Conservation (phyloP, 2,797 vertebrate species). For the Amblyopsis hoosieri region DNA sequence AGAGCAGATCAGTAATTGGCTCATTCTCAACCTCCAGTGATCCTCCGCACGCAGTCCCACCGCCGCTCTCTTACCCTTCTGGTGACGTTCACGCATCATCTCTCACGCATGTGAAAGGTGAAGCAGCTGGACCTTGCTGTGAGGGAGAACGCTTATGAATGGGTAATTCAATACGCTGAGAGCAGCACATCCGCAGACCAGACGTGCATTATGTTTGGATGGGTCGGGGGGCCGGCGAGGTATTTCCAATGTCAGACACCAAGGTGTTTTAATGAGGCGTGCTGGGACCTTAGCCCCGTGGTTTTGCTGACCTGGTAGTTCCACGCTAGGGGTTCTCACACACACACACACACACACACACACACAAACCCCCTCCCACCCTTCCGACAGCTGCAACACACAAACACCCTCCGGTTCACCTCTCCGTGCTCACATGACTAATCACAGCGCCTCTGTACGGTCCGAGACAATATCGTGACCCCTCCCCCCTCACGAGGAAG, state of each 20-base stretch:
- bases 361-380: too few relatives aligned
- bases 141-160: conserved; percentile 37
- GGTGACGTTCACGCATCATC: conserved; percentile 46
- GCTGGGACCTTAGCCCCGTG: conserved; percentile 50
- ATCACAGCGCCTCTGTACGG: conserved; percentile 60
- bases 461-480: conserved; percentile 60
- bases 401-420: conserved; percentile 59
- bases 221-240: conserved; percentile 46
- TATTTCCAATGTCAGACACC: conserved; percentile 50
- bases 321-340: conserved; percentile 45
- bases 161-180: conserved; percentile 74
- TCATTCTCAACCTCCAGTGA: conserved; percentile 41
- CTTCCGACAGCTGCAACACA: conserved; percentile 70
- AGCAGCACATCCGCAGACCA: conserved; percentile 41
- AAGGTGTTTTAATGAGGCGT: conserved; percentile 72
- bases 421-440: conserved; percentile 72
- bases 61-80: conserved; percentile 42
- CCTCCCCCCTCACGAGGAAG: conserved; percentile 55
- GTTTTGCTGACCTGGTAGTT: conserved; percentile 67
- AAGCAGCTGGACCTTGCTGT: conserved; percentile 54
- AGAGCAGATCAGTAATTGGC: conserved; percentile 36
- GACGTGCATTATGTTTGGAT: conserved; percentile 51
- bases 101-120: conserved; percentile 63
- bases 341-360: too few relatives aligned
- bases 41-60: conserved; percentile 11